These are phyloP conservation scores for Tenebrio molitor DNA, from an alignment of 1,140 invertebrate genomes.

Conservation along the genomic window DNA sequence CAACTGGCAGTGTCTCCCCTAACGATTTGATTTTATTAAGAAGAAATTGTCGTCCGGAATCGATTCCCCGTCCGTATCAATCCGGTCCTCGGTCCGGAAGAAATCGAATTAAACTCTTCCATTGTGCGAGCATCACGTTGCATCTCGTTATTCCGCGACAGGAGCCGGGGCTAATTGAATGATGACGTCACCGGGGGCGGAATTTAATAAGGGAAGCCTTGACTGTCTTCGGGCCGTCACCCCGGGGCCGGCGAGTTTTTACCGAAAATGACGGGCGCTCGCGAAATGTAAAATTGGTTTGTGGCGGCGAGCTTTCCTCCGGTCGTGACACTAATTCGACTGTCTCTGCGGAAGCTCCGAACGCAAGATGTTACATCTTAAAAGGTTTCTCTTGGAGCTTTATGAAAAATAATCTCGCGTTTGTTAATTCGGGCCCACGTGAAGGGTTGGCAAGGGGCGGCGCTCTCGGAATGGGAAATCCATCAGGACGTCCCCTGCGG, in stretches of 20 bases:
- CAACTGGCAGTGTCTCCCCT: slow-evolving; percentile 5
- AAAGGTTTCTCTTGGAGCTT: slow-evolving; percentile 39
- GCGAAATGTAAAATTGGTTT: slow-evolving; percentile 49
- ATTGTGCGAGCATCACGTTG: slow-evolving; percentile 52
- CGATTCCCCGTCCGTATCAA: slow-evolving; percentile 37
- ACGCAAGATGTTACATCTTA: slow-evolving; percentile 34
- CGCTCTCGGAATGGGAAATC: slow-evolving; percentile 5
- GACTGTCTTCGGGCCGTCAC: slow-evolving; percentile 50
- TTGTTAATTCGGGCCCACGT: too few species aligned
- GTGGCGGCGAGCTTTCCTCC: slow-evolving; percentile 41
- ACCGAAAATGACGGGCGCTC: slow-evolving; percentile 36
- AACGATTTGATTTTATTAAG: slow-evolving; percentile 37
- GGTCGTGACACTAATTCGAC: slow-evolving; percentile 46
- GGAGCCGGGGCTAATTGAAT: slow-evolving; percentile 53
- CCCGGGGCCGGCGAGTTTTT: slow-evolving; percentile 39
- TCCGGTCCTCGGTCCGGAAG: slow-evolving; percentile 40
- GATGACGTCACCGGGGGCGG: slow-evolving; percentile 53
- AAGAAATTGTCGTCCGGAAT: slow-evolving; percentile 24
- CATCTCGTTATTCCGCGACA: slow-evolving; percentile 55
- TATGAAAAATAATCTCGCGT: slow-evolving; percentile 44
- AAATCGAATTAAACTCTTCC: slow-evolving; percentile 57
- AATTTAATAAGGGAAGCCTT: slow-evolving; percentile 54
- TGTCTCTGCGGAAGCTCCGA: slow-evolving; percentile 43
- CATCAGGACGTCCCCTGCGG: slow-evolving; percentile 5
- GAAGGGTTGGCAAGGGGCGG: too few species aligned